Percentiles rank a stretch among this genome's conserved stretches.
phyloP scores from a whole-genome alignment of 2,888 invertebrate genomes.

The Erebia ligea region DNA sequence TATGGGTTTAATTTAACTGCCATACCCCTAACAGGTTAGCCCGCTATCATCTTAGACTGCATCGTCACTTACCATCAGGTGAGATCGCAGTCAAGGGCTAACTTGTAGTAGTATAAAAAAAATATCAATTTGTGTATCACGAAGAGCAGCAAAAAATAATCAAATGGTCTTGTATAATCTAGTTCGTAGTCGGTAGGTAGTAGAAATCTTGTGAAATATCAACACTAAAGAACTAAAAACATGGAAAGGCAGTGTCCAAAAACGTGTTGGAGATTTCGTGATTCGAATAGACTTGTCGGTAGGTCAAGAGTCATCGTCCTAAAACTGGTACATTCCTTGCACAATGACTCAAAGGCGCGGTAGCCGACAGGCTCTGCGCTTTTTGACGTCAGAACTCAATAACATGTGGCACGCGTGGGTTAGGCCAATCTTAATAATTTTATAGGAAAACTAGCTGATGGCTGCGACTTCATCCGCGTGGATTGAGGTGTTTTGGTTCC shows the following conservation, averaged over 20 bases:
- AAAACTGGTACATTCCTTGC: constrained; percentile 56
- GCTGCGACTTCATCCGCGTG: too few relatives aligned
- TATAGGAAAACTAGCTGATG: background rate
- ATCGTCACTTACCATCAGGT: too few relatives aligned
- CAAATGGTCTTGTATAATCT: background rate
- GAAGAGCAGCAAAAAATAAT: too few relatives aligned
- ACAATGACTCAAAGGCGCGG: constrained; percentile 31
- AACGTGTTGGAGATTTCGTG: constrained; percentile 11
- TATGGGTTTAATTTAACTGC: too few relatives aligned
- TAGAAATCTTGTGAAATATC: background rate
- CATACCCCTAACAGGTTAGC: too few relatives aligned
- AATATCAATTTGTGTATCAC: too few relatives aligned
- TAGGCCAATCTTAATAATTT: background rate
- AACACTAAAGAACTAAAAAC: background rate
- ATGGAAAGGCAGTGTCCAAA: constrained; percentile 4
- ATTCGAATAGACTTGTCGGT: constrained; percentile 17
- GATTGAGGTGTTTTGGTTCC: too few relatives aligned
- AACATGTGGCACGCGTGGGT: constrained; percentile 3
- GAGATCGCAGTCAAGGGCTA: too few relatives aligned
- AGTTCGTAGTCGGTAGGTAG: background rate
- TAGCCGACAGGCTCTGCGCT: background rate
- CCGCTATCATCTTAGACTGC: too few relatives aligned
- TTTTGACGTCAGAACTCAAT: background rate
- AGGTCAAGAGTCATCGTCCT: constrained; percentile 58
- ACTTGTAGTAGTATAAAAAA: too few relatives aligned